phyloP scores from a whole-genome alignment of 2,888 invertebrate species.

The Agrochola lychnidis region DNA sequence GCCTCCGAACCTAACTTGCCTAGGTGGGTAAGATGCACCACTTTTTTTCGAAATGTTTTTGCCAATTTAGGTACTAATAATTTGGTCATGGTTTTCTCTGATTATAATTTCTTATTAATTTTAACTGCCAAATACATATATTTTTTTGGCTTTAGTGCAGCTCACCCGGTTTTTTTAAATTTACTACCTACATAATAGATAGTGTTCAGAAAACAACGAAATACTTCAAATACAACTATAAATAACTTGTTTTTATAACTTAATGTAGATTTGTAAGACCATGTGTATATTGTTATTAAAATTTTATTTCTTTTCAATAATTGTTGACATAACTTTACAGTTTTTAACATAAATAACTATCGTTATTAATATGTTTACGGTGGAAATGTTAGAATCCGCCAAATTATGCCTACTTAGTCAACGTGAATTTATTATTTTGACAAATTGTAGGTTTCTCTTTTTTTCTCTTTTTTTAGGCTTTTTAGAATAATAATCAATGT shows the following conservation, averaged over 20 bases:
- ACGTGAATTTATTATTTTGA: too few species aligned
- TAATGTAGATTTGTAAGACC: neutral
- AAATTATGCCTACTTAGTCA: neutral
- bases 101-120: slow-evolving; percentile 1
- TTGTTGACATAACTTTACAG: too few species aligned
- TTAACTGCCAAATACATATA: slow-evolving; percentile 21
- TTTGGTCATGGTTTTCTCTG: neutral
- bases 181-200: too few species aligned
- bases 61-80: neutral
- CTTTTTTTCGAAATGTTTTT: neutral
- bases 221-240: neutral
- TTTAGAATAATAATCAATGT: too few species aligned
- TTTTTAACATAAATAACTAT: too few species aligned
- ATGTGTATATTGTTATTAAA: neutral
- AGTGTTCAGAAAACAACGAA: neutral
- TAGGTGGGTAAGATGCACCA: slow-evolving; percentile 2
- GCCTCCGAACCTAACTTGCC: neutral
- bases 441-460: neutral
- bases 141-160: slow-evolving; percentile 32
- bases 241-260: neutral
- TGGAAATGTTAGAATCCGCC: neutral
- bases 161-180: neutral
- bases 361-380: neutral
- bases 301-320: too few species aligned
- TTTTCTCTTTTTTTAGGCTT: too few species aligned